Conservation (phyloP, 2,797 vertebrate species). For the Rhadinocentrus ornatus region DNA sequence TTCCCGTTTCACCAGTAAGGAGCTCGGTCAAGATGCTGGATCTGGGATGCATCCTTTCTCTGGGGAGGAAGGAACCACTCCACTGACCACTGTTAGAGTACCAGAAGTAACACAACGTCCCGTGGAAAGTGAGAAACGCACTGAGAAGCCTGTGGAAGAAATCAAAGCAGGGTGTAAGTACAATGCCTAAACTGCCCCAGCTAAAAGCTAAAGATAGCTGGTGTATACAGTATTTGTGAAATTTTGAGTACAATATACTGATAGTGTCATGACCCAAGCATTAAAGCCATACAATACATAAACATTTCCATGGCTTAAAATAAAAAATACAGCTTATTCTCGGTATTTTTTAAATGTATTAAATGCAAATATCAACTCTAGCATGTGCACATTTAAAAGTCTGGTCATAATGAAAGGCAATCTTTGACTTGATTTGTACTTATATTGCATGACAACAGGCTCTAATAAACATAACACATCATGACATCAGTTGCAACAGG, state of each 20-base stretch:
- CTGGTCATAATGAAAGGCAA: background rate
- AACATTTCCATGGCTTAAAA: no score
- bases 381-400: background rate
- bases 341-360: no score
- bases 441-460: background rate
- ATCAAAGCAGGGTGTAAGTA: constrained; percentile 31
- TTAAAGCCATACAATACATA: background rate
- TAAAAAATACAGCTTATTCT: no score
- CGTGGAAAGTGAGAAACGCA: fast-evolving
- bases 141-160: fast-evolving
- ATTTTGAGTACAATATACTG: background rate
- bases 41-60: constrained; percentile 49
- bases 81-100: constrained; percentile 1
- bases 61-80: constrained; percentile 4
- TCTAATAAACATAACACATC: background rate
- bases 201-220: background rate
- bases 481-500: constrained; percentile 53
- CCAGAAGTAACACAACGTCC: background rate
- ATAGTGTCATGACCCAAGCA: background rate
- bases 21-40: constrained; percentile 21
- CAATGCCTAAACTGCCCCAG: constrained; percentile 3
- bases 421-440: background rate
- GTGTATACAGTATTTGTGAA: background rate
- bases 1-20: background rate
- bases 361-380: background rate